Evolutionary conservation across 2,113 vertebrate genomes (phyloP), one percentile per base, ranked within the genome.

Genomic region (Antidorcas marsupialis): DNA sequence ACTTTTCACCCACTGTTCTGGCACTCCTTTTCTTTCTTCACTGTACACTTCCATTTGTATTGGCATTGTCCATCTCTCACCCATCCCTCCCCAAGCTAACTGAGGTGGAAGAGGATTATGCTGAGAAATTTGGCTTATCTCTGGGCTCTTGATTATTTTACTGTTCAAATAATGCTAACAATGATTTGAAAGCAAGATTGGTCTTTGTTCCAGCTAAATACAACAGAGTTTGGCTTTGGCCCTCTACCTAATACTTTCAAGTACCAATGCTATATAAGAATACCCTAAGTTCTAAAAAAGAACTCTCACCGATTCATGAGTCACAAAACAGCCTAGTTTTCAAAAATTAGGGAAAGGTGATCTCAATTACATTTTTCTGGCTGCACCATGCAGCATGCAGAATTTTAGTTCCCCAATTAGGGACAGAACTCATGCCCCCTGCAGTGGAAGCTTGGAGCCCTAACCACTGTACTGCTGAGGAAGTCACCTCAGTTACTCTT

Each of bases 1-100:
- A 95, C 95, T 96, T 98, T 87, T 95, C 95, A 94, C 96, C 89
- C 96, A 96, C 84, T 95, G 79, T 90, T 95, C 94, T 92, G 97
- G 90, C 94, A 87, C 89, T 96, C 84, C 71, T 94, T 89, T 91
- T 71, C 91, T 78, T 86, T 93, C 84, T 96, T 96, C 84, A 9
- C 27, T n/a, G 27, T 84, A 16, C 59, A 90, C 23, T 95, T 96
- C 91, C 79, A 33, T 92, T 84, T 96, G 71, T 59, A 79, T 92
- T 89, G 89, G 92, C 96, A 74, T 79, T 87, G 62, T 94, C 90
- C 78, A 47, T 89, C 71, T 89, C 78, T 96, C 53, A 36, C 87
- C 76, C 81, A 60, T 79, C 11, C 52, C 94, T 94, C 62, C 55
- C 39, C 92, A 87, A 50, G 52, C 94, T 83, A 33, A 78, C 86